A percentile compares a stretch with the other conserved stretches of the same genome.
Conservation (phyloP, 53 echinoderm and acorn worm species). For the Zoroaster sp. region DNA sequence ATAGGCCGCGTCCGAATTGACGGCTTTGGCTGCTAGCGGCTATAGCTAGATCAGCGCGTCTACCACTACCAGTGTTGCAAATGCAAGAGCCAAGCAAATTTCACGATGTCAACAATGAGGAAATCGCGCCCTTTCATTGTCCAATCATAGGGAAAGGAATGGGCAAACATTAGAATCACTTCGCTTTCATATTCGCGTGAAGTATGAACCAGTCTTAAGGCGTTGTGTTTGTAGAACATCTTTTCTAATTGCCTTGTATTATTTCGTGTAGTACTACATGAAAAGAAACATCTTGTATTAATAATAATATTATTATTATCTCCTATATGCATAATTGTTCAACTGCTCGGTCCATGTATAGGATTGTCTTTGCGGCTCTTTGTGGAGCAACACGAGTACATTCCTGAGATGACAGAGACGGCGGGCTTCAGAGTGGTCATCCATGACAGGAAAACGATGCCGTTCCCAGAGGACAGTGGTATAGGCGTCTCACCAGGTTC, state of each 20-base stretch:
- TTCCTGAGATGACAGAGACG: slow-evolving; percentile 58
- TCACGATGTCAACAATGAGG: no score
- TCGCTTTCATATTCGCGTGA: no score
- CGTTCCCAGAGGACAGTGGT: slow-evolving; percentile 79
- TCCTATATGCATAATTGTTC: background rate
- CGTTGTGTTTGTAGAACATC: background rate
- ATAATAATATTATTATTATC: background rate
- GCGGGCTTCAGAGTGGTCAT: slow-evolving; percentile 69
- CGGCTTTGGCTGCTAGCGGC: no score
- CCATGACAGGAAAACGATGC: slow-evolving; percentile 76
- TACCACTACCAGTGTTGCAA: no score
- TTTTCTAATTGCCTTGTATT: background rate
- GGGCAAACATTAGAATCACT: no score
- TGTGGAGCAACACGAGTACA: slow-evolving; percentile 72
- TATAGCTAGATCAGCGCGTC: no score
- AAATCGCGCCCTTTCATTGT: no score
- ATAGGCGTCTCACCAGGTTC: slow-evolving; percentile 65
- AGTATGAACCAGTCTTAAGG: no score
- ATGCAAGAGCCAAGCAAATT: no score
- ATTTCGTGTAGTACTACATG: background rate
- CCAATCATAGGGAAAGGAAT: no score
- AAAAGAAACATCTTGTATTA: no score
- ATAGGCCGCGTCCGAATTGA: background rate
- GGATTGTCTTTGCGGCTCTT: slow-evolving; percentile 72
- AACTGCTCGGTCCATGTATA: background rate